Evolutionary conservation across 1,140 invertebrate genomes (phyloP), one percentile per base, ranked within the genome.

Genomic region (Caerostris darwini): DNA sequence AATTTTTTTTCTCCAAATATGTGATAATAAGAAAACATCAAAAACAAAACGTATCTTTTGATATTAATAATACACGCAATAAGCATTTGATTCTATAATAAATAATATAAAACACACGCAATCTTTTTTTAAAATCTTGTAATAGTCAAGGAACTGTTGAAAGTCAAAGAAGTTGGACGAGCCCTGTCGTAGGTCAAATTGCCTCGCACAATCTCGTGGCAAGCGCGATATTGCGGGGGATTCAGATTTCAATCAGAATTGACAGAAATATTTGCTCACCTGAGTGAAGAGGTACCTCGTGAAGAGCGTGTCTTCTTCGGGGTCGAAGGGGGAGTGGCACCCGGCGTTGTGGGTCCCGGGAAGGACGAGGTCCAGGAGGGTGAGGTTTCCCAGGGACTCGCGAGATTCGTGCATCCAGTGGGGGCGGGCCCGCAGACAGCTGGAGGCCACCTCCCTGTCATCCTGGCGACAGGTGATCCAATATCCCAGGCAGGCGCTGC

Each of bases 321-420:
- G 61, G 90, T 95, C 96, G 94, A 96, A 96, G n/a, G 96, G 95
- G 19, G 94, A 95, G 95, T 97, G 97, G 61, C 97, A 97, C 34
- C 97, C 97, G 2, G 97, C 97, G 95, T 98, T 97, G 95, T 98
- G 97, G 0, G 97, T 97, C 4, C 97, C 97, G 50, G 97, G 97
- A 83, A 97, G 96, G 95, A 97, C 96, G 3, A 97, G 95, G 7
- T 96, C 96, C 3, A 96, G 96, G n/a, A 98, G 96, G 12, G 97
- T 96, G 19, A 97, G 95, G 93, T 96, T 96, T 50, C 96, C 97
- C 61, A 97, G 54, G 0, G 53, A 3, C 0, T 77, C n/a, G 3
- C 88, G 19, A 6, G 14, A 8, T 5, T 94, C 67, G 19, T 19
- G 8, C 94, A 94, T 94, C 94, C 94, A 94, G 8, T 90, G 19